Evolutionary conservation across 2,888 invertebrate genomes (phyloP).

Genomic region (Gnatocerus cornutus): DNA sequence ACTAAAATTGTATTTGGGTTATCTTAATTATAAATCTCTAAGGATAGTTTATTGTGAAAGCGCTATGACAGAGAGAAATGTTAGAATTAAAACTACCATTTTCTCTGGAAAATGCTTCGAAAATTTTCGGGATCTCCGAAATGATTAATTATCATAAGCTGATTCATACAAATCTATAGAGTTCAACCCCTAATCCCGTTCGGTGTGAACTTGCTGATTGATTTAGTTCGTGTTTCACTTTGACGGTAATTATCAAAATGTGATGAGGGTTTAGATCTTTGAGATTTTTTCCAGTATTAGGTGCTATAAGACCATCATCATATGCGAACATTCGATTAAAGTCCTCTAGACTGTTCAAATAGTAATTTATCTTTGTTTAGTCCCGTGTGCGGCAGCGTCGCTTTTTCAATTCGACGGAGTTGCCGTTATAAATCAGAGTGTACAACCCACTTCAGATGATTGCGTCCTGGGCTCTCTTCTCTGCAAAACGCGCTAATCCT

Average conservation of each 20-base stretch:
- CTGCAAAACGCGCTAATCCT: constrained; percentile 48
- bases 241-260: constrained; percentile 22
- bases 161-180: constrained; percentile 14
- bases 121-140: constrained; percentile 22
- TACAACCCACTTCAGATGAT: constrained; percentile 53
- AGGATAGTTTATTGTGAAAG: constrained; percentile 41
- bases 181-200: constrained; percentile 14
- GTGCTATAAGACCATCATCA: constrained; percentile 14
- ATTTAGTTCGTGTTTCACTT: constrained; percentile 17
- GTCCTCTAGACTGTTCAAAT: constrained; percentile 48
- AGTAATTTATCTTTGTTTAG: constrained; percentile 53
- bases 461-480: constrained; percentile 41
- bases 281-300: not conserved
- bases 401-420: constrained; percentile 51
- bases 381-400: constrained; percentile 45
- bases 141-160: constrained; percentile 27
- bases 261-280: constrained; percentile 24
- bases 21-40: constrained; percentile 43
- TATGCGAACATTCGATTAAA: constrained; percentile 48
- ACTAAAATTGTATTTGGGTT: constrained; percentile 35
- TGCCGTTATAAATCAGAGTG: constrained; percentile 52
- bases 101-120: constrained; percentile 23
- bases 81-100: constrained; percentile 33
- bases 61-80: constrained; percentile 39
- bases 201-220: constrained; percentile 22